Evolutionary conservation across 2,797 vertebrate species (phyloP).

Genomic region (Peromyscus nudipes): DNA sequence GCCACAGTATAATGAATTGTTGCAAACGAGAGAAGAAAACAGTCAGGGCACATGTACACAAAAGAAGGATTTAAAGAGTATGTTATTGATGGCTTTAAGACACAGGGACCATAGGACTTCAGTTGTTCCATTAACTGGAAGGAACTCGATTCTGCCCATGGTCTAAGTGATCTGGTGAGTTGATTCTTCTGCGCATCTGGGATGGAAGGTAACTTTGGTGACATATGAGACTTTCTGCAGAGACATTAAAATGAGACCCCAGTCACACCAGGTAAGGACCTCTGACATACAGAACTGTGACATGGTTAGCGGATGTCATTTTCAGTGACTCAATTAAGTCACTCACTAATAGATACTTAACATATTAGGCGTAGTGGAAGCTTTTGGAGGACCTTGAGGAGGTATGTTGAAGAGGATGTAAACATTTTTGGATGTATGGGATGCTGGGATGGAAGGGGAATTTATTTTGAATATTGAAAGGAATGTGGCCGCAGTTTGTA

Average conservation of each 20-base stretch:
- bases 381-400: not conserved
- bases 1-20: not conserved
- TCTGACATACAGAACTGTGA: not conserved
- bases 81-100: not conserved
- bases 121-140: not conserved
- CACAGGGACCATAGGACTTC: not conserved
- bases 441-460: not conserved
- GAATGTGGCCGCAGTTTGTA: constrained; percentile 67
- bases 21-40: not conserved
- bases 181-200: not conserved
- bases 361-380: no score
- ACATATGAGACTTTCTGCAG: not conserved
- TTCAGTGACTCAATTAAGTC: not conserved
- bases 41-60: not conserved
- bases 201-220: not conserved
- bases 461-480: constrained; percentile 70
- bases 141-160: constrained; percentile 29
- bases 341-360: constrained; percentile 2
- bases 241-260: not conserved
- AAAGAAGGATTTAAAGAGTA: not conserved
- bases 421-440: constrained; percentile 18
- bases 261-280: not conserved
- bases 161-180: not conserved
- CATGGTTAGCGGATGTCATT: not conserved
- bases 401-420: not conserved